phyloP scores from a whole-genome alignment of 2,113 vertebrate genomes.

The Megaptera novaeangliae region DNA sequence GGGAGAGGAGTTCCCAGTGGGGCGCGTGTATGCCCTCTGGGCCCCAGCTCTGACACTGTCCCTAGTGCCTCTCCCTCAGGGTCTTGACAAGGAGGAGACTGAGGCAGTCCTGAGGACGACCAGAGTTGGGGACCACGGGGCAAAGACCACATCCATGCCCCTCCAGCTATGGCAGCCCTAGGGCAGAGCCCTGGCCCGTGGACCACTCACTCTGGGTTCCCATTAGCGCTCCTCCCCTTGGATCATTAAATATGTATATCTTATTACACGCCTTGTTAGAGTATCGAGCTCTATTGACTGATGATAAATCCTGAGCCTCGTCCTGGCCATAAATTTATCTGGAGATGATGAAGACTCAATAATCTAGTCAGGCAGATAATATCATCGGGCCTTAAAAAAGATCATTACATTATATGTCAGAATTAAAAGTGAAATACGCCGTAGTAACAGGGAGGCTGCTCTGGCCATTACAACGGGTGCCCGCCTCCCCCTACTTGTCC shows the following conservation, averaged over 20 bases:
- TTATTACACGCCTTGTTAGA: constrained; percentile 93
- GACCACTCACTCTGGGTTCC: constrained; percentile 56
- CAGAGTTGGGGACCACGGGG: constrained; percentile 7
- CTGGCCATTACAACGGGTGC: constrained; percentile 72
- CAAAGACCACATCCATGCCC: background rate
- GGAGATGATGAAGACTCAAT: constrained; percentile 92
- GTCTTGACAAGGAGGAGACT: background rate
- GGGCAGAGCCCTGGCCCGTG: constrained; percentile 33
- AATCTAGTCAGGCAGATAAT: constrained; percentile 92
- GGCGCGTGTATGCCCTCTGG: background rate
- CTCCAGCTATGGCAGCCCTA: background rate
- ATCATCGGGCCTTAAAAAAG: constrained; percentile 89
- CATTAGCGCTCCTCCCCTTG: constrained; percentile 79
- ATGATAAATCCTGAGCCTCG: constrained; percentile 93
- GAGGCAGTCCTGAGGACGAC: background rate
- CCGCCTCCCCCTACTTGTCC: background rate
- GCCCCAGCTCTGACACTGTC: constrained; percentile 72
- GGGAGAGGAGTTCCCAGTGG: background rate
- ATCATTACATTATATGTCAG: constrained; percentile 92
- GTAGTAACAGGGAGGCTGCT: constrained; percentile 84
- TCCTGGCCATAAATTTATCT: constrained; percentile 89
- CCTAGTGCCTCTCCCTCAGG: constrained; percentile 69
- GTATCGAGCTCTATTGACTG: constrained; percentile 93
- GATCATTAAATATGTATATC: constrained; percentile 99
- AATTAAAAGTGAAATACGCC: constrained; percentile 91